Percentiles rank a stretch among this genome's conserved stretches.
phyloP scores from a whole-genome alignment of 2,888 invertebrate species.

The Epinotia bilunana region DNA sequence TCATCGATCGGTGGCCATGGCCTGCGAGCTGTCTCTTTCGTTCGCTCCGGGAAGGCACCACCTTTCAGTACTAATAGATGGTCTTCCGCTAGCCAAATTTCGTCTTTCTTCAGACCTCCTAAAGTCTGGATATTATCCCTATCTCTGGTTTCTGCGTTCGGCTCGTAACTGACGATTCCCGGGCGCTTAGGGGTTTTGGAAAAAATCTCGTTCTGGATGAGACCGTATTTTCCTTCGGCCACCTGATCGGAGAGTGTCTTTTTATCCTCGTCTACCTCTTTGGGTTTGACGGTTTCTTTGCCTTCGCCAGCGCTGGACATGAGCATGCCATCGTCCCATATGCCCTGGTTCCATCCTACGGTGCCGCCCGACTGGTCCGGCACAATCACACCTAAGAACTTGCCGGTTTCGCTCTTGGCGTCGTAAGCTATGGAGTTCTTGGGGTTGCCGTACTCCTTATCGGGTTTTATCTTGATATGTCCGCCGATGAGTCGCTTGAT shows the following conservation, averaged over 20 bases:
- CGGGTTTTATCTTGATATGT: constrained; percentile 83
- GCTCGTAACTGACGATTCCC: constrained; percentile 92
- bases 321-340: constrained; percentile 88
- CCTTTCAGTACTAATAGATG: constrained; percentile 93
- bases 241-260: constrained; percentile 96
- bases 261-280: constrained; percentile 87
- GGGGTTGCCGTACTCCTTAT: constrained; percentile 73
- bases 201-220: constrained; percentile 94
- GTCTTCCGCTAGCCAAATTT: constrained; percentile 96
- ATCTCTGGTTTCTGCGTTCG: constrained; percentile 90
- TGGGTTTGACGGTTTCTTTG: constrained; percentile 79
- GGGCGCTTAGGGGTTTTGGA: constrained; percentile 88
- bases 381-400: constrained; percentile 72
- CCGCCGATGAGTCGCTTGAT: constrained; percentile 88
- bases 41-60: constrained; percentile 87
- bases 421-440: constrained; percentile 74
- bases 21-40: constrained; percentile 73
- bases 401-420: constrained; percentile 73
- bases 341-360: constrained; percentile 81
- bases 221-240: constrained; percentile 94
- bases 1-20: constrained; percentile 93
- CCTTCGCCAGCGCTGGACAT: constrained; percentile 89
- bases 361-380: constrained; percentile 80
- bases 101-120: constrained; percentile 92
- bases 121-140: constrained; percentile 91